phyloP scores from a whole-genome alignment of 1,140 invertebrate species.

The Anagrus nilaparvatae region DNA sequence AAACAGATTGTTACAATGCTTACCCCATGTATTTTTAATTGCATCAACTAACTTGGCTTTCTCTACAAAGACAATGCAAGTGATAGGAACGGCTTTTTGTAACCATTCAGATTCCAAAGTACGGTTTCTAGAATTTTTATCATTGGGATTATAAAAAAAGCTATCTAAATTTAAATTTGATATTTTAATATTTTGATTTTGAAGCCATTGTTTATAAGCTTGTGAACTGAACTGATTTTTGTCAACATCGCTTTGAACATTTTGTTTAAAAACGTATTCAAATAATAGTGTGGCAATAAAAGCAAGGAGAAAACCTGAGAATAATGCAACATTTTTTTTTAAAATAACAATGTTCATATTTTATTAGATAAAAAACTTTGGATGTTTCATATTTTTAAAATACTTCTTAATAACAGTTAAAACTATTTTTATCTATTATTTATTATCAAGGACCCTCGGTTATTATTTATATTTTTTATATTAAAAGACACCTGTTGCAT shows the following conservation, averaged over 20 bases:
- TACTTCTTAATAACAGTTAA: no score
- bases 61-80: conserved; percentile 35
- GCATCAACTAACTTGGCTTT: conserved; percentile 28
- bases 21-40: conserved; percentile 34
- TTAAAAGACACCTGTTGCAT: no score
- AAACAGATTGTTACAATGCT: conserved; percentile 32
- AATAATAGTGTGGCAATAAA: conserved; percentile 18
- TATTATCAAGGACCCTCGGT: no score
- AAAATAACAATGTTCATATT: conserved; percentile 13
- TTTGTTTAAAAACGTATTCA: conserved; percentile 5
- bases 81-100: conserved; percentile 26
- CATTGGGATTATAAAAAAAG: conserved; percentile 21
- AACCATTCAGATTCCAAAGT: conserved; percentile 33
- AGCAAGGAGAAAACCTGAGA: conserved; percentile 24
- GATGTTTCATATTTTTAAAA: no score
- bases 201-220: conserved; percentile 27
- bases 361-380: no score
- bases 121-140: background rate
- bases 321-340: conserved; percentile 16
- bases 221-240: no score
- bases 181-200: conserved; percentile 18
- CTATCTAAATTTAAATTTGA: conserved; percentile 26
- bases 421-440: no score
- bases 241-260: conserved; percentile 1
- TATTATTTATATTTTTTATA: no score